Evolutionary conservation across 2,113 vertebrate species (phyloP).

Genomic region (Rhinichthys klamathensis): DNA sequence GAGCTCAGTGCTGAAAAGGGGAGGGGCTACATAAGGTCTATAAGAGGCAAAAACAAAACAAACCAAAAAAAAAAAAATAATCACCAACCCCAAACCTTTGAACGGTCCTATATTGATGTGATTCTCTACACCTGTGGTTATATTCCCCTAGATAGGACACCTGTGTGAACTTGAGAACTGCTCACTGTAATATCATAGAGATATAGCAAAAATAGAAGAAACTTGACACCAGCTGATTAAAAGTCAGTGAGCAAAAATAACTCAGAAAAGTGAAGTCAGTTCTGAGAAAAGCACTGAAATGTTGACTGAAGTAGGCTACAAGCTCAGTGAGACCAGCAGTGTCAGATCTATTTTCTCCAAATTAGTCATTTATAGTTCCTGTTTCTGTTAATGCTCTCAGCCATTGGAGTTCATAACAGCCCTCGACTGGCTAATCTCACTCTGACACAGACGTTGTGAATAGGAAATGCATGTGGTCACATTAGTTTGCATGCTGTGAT

Average conservation of each 20-base stretch:
- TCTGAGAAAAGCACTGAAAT: not conserved
- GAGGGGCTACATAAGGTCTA: too few species aligned
- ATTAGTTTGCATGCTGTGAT: constrained; percentile 39
- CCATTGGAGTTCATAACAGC: not conserved
- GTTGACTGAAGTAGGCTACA: not conserved
- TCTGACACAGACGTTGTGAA: constrained; percentile 19
- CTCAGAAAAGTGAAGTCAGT: not conserved
- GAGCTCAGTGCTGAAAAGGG: too few species aligned
- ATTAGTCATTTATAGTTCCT: constrained; percentile 22
- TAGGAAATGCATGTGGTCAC: constrained; percentile 42
- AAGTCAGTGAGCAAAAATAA: not conserved
- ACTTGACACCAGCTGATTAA: not conserved
- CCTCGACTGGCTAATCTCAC: not conserved
- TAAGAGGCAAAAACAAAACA: too few species aligned
- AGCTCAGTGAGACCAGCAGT: not conserved
- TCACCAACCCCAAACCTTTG: not conserved
- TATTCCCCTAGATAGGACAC: not conserved
- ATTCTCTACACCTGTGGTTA: not conserved
- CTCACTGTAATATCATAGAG: too few species aligned
- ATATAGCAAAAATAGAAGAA: not conserved
- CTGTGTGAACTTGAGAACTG: not conserved
- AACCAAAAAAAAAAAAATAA: not conserved
- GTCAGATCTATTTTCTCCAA: not conserved
- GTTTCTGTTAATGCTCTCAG: constrained; percentile 34
- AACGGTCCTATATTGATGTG: not conserved